phyloP scores from a whole-genome alignment of 2,888 invertebrate genomes.

The Heteromyza rotundicornis region DNA sequence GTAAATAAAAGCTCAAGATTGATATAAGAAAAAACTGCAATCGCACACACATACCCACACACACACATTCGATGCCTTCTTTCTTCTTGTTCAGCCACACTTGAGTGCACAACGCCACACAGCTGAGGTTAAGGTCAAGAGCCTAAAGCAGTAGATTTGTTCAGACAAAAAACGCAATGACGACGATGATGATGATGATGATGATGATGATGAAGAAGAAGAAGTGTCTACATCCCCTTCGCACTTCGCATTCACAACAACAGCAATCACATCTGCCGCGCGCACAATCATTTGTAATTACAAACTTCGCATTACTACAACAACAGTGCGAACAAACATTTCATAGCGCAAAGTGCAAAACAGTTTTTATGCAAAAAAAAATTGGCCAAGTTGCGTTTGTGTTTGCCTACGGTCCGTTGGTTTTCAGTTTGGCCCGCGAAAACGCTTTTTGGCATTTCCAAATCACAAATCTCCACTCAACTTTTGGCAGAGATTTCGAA shows the following conservation, averaged over 20 bases:
- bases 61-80: no score
- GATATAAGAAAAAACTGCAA: neutral
- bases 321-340: neutral
- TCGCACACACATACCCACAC: no score
- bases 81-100: no score
- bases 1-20: neutral
- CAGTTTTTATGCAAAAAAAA: no score
- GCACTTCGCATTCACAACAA: no score
- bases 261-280: neutral
- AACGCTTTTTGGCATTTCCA: neutral
- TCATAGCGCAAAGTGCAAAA: neutral
- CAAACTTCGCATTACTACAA: neutral
- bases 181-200: neutral
- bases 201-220: neutral
- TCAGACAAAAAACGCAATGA: no score
- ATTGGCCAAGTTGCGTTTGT: neutral
- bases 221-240: no score
- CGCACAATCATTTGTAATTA: constrained; percentile 8
- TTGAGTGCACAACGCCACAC: neutral
- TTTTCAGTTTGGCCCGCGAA: neutral
- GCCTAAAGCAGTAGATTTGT: constrained; percentile 24
- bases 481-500: neutral
- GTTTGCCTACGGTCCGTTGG: neutral
- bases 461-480: neutral
- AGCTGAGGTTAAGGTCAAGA: constrained; percentile 33